phyloP scores from a whole-genome alignment of 1,140 invertebrate genomes.

The Temnothorax longispinosus region DNA sequence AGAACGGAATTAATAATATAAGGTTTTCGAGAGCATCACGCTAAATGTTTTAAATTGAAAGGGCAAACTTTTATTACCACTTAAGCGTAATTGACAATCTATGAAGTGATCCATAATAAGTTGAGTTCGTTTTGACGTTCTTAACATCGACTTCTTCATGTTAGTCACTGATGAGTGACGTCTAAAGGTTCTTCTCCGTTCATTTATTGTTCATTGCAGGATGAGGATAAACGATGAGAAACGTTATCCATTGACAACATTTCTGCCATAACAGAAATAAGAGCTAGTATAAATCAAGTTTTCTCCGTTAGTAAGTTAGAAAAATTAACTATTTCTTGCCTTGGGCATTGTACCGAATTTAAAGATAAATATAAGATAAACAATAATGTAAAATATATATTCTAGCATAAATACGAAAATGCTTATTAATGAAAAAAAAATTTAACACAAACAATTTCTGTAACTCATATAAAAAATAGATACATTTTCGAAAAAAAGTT shows the following conservation, averaged over 20 bases:
- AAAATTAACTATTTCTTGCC: background rate
- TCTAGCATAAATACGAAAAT: background rate
- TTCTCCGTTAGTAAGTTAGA: background rate
- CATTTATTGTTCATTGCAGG: constrained; percentile 12
- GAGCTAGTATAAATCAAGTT: background rate
- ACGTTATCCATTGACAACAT: background rate
- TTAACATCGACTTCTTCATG: constrained; percentile 17
- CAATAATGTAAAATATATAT: background rate
- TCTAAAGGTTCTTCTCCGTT: constrained; percentile 29
- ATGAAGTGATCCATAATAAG: constrained; percentile 49
- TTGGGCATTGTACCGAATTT: background rate
- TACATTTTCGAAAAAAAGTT: background rate
- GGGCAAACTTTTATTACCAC: constrained; percentile 44
- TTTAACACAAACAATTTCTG: background rate
- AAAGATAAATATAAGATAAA: background rate
- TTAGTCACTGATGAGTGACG: constrained; percentile 9
- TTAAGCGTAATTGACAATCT: constrained; percentile 66
- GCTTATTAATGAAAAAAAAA: background rate
- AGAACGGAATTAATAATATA: background rate
- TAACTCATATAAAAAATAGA: background rate
- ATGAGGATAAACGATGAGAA: constrained; percentile 13
- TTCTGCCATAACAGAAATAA: background rate
- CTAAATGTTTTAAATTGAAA: constrained; percentile 15
- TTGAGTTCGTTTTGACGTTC: constrained; percentile 20
- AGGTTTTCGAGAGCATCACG: background rate